Evolutionary conservation across 2,797 vertebrate genomes (phyloP).

Genomic region (Selene dorsalis): DNA sequence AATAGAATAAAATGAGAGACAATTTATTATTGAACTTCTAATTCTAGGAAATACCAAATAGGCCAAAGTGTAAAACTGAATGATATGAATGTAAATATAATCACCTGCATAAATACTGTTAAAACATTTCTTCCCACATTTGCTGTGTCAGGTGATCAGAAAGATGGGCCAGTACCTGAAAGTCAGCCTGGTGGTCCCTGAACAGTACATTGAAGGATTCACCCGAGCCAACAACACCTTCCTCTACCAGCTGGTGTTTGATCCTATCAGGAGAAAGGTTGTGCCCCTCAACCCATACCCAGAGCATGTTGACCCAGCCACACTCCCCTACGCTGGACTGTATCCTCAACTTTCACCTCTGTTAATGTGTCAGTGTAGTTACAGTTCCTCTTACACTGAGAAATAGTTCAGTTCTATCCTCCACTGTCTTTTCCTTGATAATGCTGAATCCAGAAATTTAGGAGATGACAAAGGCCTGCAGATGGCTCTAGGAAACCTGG

Average conservation of each 20-base stretch:
- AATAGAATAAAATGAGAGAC: too few relatives aligned
- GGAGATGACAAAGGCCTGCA: conserved; percentile 90
- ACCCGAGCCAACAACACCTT: conserved; percentile 95
- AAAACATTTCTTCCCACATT: background rate
- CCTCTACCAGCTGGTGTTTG: conserved; percentile 96
- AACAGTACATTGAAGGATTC: conserved; percentile 93
- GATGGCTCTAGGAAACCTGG: conserved; percentile 94
- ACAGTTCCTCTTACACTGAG: background rate
- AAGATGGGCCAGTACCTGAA: conserved; percentile 98
- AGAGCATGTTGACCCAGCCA: conserved; percentile 84
- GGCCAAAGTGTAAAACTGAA: background rate
- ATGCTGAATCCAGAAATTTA: conserved; percentile 83
- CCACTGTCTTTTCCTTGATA: conserved; percentile 62
- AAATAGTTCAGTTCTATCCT: background rate
- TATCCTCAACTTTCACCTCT: conserved; percentile 85
- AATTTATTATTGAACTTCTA: too few relatives aligned
- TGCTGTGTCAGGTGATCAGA: conserved; percentile 89
- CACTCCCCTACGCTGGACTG: conserved; percentile 91
- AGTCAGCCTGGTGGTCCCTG: conserved; percentile 89
- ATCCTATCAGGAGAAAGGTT: conserved; percentile 90
- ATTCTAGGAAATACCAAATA: too few relatives aligned
- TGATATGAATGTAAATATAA: background rate
- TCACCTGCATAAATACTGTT: background rate
- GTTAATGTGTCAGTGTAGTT: background rate
- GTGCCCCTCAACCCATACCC: conserved; percentile 92